Evolutionary conservation across 2,888 invertebrate genomes (phyloP).

Genomic region (Cryptophagus acutangulus): DNA sequence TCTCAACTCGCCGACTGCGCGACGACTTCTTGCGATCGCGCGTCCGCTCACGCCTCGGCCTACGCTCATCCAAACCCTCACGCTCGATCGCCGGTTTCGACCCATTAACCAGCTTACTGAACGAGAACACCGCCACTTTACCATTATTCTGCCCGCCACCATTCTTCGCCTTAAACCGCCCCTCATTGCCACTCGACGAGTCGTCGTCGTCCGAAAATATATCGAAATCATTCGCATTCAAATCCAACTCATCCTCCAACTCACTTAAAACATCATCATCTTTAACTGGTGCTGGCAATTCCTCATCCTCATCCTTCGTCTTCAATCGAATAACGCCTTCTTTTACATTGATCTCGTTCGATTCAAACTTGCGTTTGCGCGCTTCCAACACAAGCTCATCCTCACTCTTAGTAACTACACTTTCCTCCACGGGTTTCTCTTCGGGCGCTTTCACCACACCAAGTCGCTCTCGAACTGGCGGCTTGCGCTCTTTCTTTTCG

Average conservation of each 20-base stretch:
- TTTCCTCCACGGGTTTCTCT: slow-evolving; percentile 22
- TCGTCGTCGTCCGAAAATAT: slow-evolving; percentile 47
- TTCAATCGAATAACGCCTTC: slow-evolving; percentile 51
- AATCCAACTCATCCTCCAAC: slow-evolving; percentile 30
- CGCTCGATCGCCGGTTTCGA: slow-evolving; percentile 21
- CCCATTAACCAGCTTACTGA: slow-evolving; percentile 31
- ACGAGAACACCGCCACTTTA: slow-evolving; percentile 27
- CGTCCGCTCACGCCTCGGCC: slow-evolving; percentile 7
- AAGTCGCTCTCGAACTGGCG: slow-evolving; percentile 32
- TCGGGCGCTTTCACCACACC: slow-evolving; percentile 26
- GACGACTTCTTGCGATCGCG: slow-evolving; percentile 10
- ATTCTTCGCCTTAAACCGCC: slow-evolving; percentile 40
- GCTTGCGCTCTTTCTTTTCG: slow-evolving; percentile 14
- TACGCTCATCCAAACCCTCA: slow-evolving; percentile 15
- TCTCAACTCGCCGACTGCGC: slow-evolving; percentile 17
- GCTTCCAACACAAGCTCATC: slow-evolving; percentile 52
- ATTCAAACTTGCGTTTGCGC: slow-evolving; percentile 52
- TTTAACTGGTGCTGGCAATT: slow-evolving; percentile 17
- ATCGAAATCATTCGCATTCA: slow-evolving; percentile 39
- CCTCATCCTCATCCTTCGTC: slow-evolving; percentile 27
- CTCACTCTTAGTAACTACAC: slow-evolving; percentile 8
- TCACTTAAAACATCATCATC: slow-evolving; percentile 31
- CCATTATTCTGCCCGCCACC: slow-evolving; percentile 16
- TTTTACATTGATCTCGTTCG: slow-evolving; percentile 47
- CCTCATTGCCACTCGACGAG: slow-evolving; percentile 45